A percentile compares a stretch with the other conserved stretches of the same genome.
Conservation (phyloP, 2,797 vertebrate genomes). For the Varecia variegata region DNA sequence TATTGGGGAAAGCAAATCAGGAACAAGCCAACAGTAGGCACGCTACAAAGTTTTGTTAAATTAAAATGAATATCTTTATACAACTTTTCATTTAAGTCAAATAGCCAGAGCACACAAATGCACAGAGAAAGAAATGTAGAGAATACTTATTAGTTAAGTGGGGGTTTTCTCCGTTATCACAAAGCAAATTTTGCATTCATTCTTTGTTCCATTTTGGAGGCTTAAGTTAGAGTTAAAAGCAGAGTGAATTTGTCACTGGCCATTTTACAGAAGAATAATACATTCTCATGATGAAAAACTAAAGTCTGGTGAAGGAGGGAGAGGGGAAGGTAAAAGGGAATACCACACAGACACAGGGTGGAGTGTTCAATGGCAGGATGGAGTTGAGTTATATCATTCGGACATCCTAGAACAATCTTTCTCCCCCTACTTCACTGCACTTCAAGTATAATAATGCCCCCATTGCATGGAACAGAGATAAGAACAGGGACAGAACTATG, state of each 20-base stretch:
- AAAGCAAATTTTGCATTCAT: background rate
- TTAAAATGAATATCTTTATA: constrained; percentile 9
- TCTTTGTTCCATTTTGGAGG: background rate
- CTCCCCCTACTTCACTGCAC: background rate
- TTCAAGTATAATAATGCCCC: background rate
- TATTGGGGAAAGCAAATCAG: background rate
- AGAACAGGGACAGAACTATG: background rate
- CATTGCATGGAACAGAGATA: background rate
- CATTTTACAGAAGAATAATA: background rate
- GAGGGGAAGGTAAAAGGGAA: background rate
- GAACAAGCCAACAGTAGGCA: background rate
- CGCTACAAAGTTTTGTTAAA: background rate
- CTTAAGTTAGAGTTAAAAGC: constrained; percentile 19
- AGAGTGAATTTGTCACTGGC: background rate
- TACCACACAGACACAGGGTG: background rate
- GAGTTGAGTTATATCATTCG: background rate
- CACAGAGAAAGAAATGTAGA: background rate
- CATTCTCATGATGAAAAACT: background rate
- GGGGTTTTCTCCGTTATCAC: background rate
- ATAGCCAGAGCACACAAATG: background rate
- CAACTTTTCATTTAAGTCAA: background rate
- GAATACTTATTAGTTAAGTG: background rate
- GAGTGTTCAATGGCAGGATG: background rate
- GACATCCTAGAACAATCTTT: background rate
- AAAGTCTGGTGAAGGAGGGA: background rate